These are phyloP conservation scores for Corbicula japonica DNA, from an alignment of 2,888 invertebrate genomes.

Conservation along the genomic window DNA sequence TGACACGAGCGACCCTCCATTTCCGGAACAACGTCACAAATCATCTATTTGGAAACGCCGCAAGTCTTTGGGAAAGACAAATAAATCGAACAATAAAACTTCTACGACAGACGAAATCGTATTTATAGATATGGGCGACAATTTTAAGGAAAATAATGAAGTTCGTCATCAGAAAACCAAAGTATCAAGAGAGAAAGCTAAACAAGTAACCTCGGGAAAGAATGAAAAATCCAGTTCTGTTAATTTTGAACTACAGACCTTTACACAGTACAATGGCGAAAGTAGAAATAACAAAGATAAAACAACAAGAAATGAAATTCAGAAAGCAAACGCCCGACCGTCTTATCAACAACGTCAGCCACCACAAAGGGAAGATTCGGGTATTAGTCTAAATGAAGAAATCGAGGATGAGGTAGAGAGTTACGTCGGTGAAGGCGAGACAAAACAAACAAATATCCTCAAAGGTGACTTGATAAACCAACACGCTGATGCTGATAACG, in stretches of 20 bases:
- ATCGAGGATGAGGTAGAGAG: too few species aligned
- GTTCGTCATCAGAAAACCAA: neutral
- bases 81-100: neutral
- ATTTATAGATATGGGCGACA: too few species aligned
- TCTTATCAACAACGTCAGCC: too few species aligned
- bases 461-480: neutral
- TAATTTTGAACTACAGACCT: neutral
- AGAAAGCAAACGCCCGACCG: neutral
- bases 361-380: constrained; percentile 32
- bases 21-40: neutral
- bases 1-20: constrained; percentile 4
- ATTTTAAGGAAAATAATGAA: neutral
- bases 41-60: neutral
- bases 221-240: neutral
- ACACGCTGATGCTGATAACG: constrained; percentile 26
- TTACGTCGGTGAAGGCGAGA: too few species aligned
- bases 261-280: neutral
- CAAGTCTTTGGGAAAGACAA: neutral
- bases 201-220: neutral
- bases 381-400: constrained; percentile 24
- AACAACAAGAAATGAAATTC: constrained; percentile 2
- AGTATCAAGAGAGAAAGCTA: neutral
- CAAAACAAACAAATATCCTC: neutral
- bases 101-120: neutral
- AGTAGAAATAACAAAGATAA: neutral